These are phyloP conservation scores for Xenopus tropicalis DNA, from an alignment of 2,113 vertebrate species.

Conservation along the genomic window DNA sequence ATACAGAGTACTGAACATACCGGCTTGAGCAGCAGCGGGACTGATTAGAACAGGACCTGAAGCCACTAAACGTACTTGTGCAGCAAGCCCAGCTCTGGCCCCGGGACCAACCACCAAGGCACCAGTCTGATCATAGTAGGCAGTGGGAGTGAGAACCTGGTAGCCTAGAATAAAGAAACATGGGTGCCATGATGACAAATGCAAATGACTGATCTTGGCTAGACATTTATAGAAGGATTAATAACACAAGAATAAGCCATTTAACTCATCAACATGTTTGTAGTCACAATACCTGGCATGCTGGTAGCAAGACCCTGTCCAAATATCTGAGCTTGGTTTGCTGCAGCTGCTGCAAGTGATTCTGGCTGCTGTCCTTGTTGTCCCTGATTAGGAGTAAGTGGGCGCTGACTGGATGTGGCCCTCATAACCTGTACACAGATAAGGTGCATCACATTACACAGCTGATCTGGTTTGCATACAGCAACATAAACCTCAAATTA, in stretches of 20 bases:
- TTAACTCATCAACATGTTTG: no score
- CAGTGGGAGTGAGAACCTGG: conserved; percentile 90
- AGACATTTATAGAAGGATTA: background rate
- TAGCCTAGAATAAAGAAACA: conserved; percentile 68
- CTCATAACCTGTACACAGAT: conserved; percentile 80
- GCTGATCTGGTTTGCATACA: no score
- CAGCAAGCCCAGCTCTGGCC: conserved; percentile 82
- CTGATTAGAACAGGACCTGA: conserved; percentile 91
- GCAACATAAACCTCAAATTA: no score
- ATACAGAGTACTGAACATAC: conserved; percentile 51
- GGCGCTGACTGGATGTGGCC: conserved; percentile 84
- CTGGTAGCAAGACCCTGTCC: conserved; percentile 82
- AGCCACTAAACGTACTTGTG: conserved; percentile 87
- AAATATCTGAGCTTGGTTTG: conserved; percentile 90
- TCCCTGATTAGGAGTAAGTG: conserved; percentile 89
- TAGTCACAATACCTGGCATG: conserved; percentile 78
- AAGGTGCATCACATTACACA: no score
- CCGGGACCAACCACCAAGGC: conserved; percentile 91
- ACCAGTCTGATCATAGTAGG: conserved; percentile 94
- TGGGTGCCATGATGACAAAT: background rate
- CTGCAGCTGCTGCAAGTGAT: conserved; percentile 81
- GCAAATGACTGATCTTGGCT: background rate
- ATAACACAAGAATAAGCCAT: no score
- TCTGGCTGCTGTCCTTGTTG: conserved; percentile 92
- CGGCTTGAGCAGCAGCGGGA: conserved; percentile 90